A percentile compares a stretch with the other conserved stretches of the same genome.
Conservation (phyloP, 1,140 invertebrate species). For the Orius insidiosus region DNA sequence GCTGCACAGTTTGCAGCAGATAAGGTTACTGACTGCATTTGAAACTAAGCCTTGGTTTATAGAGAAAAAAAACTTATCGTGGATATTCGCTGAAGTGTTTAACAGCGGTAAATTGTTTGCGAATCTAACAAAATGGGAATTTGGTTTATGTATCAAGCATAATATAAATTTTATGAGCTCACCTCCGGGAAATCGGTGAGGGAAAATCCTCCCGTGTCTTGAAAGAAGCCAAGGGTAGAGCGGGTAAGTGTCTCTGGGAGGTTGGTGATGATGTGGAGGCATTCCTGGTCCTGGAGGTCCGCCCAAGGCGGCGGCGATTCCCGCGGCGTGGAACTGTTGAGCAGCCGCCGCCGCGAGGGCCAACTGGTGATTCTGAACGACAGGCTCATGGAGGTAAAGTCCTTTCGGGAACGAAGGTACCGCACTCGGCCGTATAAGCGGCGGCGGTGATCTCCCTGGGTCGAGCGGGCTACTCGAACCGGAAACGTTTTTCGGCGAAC, state of each 20-base stretch:
- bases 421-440: slow-evolving; percentile 20
- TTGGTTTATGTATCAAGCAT: no score
- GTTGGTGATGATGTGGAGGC: slow-evolving; percentile 19
- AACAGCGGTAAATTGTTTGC: no score
- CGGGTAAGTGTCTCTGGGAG: slow-evolving; percentile 20
- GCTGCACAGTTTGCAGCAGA: no score
- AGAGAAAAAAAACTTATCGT: no score
- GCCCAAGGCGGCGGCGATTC: slow-evolving; percentile 19
- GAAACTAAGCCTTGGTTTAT: no score
- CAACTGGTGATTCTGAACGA: slow-evolving; percentile 20
- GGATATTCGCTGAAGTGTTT: no score
- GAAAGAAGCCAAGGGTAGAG: slow-evolving; percentile 66
- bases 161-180: no score
- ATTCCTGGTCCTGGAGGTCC: slow-evolving; percentile 21
- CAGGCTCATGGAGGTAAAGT: slow-evolving; percentile 18
- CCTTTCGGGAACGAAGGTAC: slow-evolving; percentile 20
- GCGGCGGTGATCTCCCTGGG: slow-evolving; percentile 21
- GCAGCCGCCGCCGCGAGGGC: slow-evolving; percentile 23
- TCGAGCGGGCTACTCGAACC: slow-evolving; percentile 26
- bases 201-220: slow-evolving; percentile 75
- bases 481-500: slow-evolving; percentile 29
- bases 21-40: no score
- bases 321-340: slow-evolving; percentile 21
- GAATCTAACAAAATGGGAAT: no score
- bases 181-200: slow-evolving; percentile 78